A percentile compares a stretch with the other conserved stretches of the same genome.
Conservation (phyloP, 2,113 vertebrate genomes). For the Anser brachyrhynchus region DNA sequence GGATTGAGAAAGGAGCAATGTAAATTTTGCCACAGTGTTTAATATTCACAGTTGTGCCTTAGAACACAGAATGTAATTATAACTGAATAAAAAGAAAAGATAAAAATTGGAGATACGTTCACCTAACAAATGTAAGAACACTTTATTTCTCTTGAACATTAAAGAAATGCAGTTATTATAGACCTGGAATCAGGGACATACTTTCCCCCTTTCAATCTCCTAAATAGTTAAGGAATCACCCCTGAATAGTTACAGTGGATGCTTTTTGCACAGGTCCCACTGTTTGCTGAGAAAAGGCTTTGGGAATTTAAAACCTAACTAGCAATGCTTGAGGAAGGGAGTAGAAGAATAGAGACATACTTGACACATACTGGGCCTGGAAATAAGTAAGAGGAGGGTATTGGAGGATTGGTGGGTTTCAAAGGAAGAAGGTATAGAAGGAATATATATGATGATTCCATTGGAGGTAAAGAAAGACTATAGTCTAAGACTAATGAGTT, state of each 20-base stretch:
- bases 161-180: background rate
- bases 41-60: background rate
- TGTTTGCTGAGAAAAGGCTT: background rate
- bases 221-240: background rate
- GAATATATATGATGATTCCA: background rate
- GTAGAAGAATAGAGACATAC: background rate
- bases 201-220: background rate
- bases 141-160: background rate
- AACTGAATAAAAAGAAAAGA: background rate
- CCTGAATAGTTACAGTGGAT: background rate
- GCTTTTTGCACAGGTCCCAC: background rate
- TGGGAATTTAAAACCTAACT: background rate
- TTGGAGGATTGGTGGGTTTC: background rate
- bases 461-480: background rate
- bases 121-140: background rate
- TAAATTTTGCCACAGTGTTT: background rate
- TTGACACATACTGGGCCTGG: accelerated
- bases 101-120: background rate
- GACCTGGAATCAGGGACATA: background rate
- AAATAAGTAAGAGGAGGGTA: background rate
- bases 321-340: background rate
- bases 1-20: background rate
- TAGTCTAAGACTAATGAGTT: background rate
- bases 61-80: background rate
- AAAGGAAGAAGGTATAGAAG: background rate